Conservation (phyloP, 2,113 vertebrate species). For the Xenopus tropicalis region UCB_Xtro_10.0 CM004448.2:19622501-19623000, state of each 20-base stretch:
- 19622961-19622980: too few species aligned
- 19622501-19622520: too few species aligned
- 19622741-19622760: slow-evolving; percentile 16
- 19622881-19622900: slow-evolving; percentile 12
- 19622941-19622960: too few species aligned
- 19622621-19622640: too few species aligned
- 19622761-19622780: slow-evolving; percentile 18
- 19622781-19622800: slow-evolving; percentile 26
- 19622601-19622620: too few species aligned
- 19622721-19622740: background rate
- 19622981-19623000: too few species aligned
- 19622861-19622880: slow-evolving; percentile 31
- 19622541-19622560: too few species aligned
- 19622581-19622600: too few species aligned
- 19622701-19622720: background rate
- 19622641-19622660: too few species aligned
- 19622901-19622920: background rate
- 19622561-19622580: too few species aligned
- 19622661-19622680: too few species aligned
- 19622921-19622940: background rate
- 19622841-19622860: slow-evolving; percentile 6
- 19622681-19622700: background rate
- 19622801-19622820: slow-evolving; percentile 9
- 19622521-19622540: too few species aligned
- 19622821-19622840: slow-evolving; percentile 17